Percentiles rank a stretch among this genome's conserved stretches.
phyloP scores from a whole-genome alignment of 2,888 invertebrate species.

The Rambutsinella grinnellia region DNA sequence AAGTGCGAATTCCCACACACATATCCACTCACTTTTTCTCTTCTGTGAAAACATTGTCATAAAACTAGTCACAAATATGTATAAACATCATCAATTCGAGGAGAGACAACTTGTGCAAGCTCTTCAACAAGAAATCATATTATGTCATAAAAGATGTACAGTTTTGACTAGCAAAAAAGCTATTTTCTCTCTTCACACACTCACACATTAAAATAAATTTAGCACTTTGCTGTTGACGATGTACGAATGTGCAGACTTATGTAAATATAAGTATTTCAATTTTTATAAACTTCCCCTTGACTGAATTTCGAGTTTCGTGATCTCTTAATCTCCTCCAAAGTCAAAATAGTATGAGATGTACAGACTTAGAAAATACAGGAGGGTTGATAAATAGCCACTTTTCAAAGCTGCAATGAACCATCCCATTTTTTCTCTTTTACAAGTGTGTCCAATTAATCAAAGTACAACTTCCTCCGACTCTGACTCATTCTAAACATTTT shows the following conservation, averaged over 20 bases:
- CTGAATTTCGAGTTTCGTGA: slow-evolving; percentile 15
- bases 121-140: slow-evolving; percentile 37
- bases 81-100: slow-evolving; percentile 51
- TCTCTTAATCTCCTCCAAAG: slow-evolving; percentile 49
- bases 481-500: not conserved
- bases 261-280: not conserved
- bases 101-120: slow-evolving; percentile 30
- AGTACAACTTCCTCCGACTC: slow-evolving; percentile 31
- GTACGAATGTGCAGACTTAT: not conserved
- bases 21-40: not conserved
- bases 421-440: slow-evolving; percentile 50
- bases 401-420: slow-evolving; percentile 62
- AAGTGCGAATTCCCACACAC: slow-evolving; percentile 44
- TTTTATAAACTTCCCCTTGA: not conserved
- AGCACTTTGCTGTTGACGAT: not conserved
- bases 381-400: slow-evolving; percentile 55
- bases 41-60: slow-evolving; percentile 50
- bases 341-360: slow-evolving; percentile 24
- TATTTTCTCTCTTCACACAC: not conserved
- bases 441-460: slow-evolving; percentile 65
- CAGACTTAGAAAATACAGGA: slow-evolving; percentile 2
- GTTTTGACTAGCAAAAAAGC: not conserved
- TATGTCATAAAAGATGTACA: slow-evolving; percentile 38
- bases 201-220: not conserved
- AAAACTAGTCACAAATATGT: slow-evolving; percentile 55